Conservation (phyloP, 2,888 invertebrate species). For the Altica lythri region DNA sequence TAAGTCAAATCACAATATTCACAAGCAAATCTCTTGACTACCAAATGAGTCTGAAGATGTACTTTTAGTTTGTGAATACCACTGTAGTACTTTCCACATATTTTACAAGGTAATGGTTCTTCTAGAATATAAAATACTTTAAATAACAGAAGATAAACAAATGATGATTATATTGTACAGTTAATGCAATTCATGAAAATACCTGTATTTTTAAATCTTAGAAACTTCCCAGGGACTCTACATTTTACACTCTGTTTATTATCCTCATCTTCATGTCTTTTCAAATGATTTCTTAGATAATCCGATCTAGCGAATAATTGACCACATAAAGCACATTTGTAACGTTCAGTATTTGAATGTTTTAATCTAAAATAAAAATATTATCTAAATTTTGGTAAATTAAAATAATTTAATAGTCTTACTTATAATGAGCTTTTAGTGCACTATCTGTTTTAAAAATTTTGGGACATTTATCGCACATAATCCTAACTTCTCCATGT, state of each 20-base stretch:
- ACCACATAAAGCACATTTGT: slow-evolving; percentile 29
- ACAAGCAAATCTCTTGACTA: slow-evolving; percentile 33
- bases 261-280: slow-evolving; percentile 27
- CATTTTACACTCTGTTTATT: slow-evolving; percentile 22
- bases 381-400: not conserved
- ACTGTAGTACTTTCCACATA: slow-evolving; percentile 34
- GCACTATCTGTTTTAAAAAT: slow-evolving; percentile 30
- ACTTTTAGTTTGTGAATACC: slow-evolving; percentile 31
- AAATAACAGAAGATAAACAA: too few species aligned
- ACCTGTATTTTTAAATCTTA: slow-evolving; percentile 35
- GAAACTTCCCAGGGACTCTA: slow-evolving; percentile 31
- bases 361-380: slow-evolving; percentile 28
- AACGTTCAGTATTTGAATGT: slow-evolving; percentile 24
- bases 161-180: too few species aligned
- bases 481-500: slow-evolving; percentile 28
- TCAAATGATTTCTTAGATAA: slow-evolving; percentile 31
- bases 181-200: too few species aligned
- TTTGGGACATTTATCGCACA: slow-evolving; percentile 32
- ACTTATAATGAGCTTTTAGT: slow-evolving; percentile 31
- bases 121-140: slow-evolving; percentile 10
- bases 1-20: slow-evolving; percentile 34
- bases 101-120: slow-evolving; percentile 33
- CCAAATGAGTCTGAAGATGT: slow-evolving; percentile 33
- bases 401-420: slow-evolving; percentile 3
- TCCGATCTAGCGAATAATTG: slow-evolving; percentile 32